Evolutionary conservation across 2,113 vertebrate genomes (phyloP).

Genomic region (Malurus alboscapulatus): DNA sequence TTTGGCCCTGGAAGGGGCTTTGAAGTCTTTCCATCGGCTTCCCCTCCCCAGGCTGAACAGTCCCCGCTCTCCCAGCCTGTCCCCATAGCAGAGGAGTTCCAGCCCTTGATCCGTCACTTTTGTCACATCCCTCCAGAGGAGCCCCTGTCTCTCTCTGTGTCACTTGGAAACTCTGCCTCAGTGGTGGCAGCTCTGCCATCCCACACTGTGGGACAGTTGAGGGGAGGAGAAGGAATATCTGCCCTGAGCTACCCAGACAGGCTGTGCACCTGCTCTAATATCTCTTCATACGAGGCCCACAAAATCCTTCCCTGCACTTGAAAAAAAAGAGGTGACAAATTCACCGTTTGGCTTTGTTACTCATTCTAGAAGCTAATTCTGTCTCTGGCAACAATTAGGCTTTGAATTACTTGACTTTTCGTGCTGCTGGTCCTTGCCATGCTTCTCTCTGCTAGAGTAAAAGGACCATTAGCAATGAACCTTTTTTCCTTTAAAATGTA

Average conservation of each 20-base stretch:
- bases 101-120: neutral
- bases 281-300: neutral
- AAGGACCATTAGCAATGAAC: neutral
- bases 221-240: neutral
- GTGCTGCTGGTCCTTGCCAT: rapidly evolving
- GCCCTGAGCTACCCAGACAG: neutral
- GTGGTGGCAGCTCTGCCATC: neutral
- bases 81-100: neutral
- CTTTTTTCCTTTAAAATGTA: neutral
- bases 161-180: rapidly evolving
- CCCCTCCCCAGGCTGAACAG: neutral
- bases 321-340: neutral
- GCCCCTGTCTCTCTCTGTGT: rapidly evolving
- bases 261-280: neutral
- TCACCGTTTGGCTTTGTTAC: neutral
- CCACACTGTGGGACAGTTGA: rapidly evolving
- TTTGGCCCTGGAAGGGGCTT: neutral
- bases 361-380: neutral
- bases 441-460: neutral
- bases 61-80: rapidly evolving
- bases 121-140: neutral
- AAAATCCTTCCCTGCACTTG: neutral
- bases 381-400: neutral
- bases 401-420: neutral
- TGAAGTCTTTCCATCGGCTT: neutral